Conservation (phyloP, 2,797 vertebrate species). For the Spinus olivaceus region DNA sequence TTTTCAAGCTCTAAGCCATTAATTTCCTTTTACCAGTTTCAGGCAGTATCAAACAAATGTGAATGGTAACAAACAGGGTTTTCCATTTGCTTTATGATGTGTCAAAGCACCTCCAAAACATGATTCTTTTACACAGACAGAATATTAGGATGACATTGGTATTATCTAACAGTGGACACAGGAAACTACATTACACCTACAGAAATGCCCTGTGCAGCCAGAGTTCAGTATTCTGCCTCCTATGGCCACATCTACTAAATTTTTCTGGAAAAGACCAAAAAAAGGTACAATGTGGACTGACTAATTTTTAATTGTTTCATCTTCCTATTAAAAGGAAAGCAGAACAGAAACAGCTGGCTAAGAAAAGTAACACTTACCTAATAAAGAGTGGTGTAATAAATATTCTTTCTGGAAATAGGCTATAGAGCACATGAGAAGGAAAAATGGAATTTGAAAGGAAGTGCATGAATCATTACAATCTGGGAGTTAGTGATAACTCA, state of each 20-base stretch:
- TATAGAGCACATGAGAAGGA: neutral
- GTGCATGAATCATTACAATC: neutral
- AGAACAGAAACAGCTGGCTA: neutral
- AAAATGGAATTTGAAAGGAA: slow-evolving; percentile 25
- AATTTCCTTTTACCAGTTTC: neutral
- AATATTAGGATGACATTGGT: neutral
- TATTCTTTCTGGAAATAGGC: neutral
- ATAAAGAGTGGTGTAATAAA: neutral
- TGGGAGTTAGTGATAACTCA: neutral
- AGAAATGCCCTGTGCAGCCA: neutral
- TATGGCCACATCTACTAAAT: neutral
- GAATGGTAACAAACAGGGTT: neutral
- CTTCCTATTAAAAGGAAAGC: neutral
- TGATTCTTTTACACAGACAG: neutral
- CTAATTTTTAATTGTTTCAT: neutral
- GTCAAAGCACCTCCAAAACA: neutral
- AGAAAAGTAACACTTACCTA: neutral
- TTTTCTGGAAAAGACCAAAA: neutral
- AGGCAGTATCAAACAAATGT: neutral
- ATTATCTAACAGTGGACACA: neutral
- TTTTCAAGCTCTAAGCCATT: neutral
- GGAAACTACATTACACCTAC: neutral
- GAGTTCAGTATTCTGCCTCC: neutral
- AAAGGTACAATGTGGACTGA: neutral
- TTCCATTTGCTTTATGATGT: neutral